Base-by-base conservation (phyloP, 2,797 vertebrate species). In the Crax fasciolata region DNA sequence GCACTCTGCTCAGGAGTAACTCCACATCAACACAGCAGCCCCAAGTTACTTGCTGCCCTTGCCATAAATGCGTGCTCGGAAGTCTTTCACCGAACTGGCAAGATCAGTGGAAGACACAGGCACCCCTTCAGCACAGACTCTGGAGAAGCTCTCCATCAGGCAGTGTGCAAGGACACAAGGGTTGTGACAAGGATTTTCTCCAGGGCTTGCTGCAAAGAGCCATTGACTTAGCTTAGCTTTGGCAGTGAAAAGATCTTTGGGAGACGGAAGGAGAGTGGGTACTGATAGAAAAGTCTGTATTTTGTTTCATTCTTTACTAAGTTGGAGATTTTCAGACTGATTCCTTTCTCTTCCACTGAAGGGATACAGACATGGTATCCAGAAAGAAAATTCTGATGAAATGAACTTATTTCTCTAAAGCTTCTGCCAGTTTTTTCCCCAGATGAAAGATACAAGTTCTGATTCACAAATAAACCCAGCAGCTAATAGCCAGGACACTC, bases 91-190 rank as follows among this genome's bases (percentile, higher is more conserved):
- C 46, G 43, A 54, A 32, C 30, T 13, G 18, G 25, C 23, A 52
- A 67, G 20, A 68, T 16, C 71, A 73, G 19, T 15, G 17, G 13
- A 19, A 65, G 23, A n/a, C 8, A 19, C 3, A 14, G 54, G 32
- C 28, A 39, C 7, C 17, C 35, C 38, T 67, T 70, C 8, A 51
- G 10, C 1, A 1, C 17, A 21, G 10, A 4, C 5, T 72, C 74
- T 78, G 54, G 48, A 89, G 23, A 25, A 68, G 59, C 27, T 43
- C 39, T 43, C 18, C 61, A 39, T 63, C 25, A 43, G 41, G 61
- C 61, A 63, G 62, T 1, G 1, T 2, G 6, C 12, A 58, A 67
- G 32, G 66, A 72, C 38, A 38, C 4, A 0, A 1, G 24, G 17
- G 13, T 9, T 30, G 52, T 51, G 25, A 44, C 44, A 55, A 71